These are phyloP conservation scores for Drosophila parvula DNA, from an alignment of 1,140 invertebrate species.

Conservation along the genomic window DNA sequence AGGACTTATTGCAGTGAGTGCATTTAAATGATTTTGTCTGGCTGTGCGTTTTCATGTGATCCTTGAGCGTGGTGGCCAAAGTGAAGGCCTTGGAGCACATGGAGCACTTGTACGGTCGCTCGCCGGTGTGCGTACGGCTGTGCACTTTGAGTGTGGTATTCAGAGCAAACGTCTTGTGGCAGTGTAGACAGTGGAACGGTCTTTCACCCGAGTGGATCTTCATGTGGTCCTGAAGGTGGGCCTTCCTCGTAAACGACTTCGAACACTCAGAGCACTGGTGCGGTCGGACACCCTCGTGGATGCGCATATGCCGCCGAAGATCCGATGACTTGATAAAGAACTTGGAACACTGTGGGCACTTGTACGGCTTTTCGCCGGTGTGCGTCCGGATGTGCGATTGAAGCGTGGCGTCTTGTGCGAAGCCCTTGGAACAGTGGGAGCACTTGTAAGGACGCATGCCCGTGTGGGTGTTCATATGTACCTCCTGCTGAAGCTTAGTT, in stretches of 20 bases:
- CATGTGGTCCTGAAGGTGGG: slow-evolving; percentile 4
- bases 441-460: slow-evolving; percentile 6
- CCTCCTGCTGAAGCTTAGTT: not conserved
- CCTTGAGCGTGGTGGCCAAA: not conserved
- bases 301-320: not conserved
- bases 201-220: not conserved
- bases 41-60: slow-evolving; percentile 5
- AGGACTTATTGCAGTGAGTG: not conserved
- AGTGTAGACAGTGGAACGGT: not conserved
- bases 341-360: slow-evolving; percentile 2
- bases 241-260: not conserved
- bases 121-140: slow-evolving; percentile 4
- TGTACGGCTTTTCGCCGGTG: slow-evolving; percentile 7
- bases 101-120: slow-evolving; percentile 1
- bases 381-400: slow-evolving; percentile 6
- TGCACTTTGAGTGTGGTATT: not conserved
- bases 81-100: not conserved
- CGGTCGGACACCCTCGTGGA: not conserved
- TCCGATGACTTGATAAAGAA: slow-evolving; percentile 6
- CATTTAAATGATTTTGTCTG: not conserved
- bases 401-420: not conserved
- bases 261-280: slow-evolving; percentile 5
- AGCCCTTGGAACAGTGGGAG: slow-evolving; percentile 1
- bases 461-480: slow-evolving; percentile 11
- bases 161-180: not conserved